Evolutionary conservation across 2,797 vertebrate species (phyloP), one percentile per base, ranked within the genome.

Genomic region (Todus mexicanus): DNA sequence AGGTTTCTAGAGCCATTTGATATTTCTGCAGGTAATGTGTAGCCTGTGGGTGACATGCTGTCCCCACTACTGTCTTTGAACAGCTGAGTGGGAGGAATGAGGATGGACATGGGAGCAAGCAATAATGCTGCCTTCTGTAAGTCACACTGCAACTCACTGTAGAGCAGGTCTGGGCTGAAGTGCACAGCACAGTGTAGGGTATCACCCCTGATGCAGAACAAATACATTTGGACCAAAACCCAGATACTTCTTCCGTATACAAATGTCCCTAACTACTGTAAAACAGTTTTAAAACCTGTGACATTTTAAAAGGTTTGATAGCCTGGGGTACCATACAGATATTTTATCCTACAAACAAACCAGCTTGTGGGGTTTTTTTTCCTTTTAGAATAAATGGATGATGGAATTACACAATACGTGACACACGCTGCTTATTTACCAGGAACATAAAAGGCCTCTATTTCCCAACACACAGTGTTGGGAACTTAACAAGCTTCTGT

Each of bases 351-450:
- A 64, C 60, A 87, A 68, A 82, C 57, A 87, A 89, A 87, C 59
- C 40, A 83, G 59, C 43, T 87, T 74, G 38, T 15, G 9, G 68
- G 87, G 80, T 94, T 94, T 75, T 89, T 66, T 64, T 61, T 25
- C 9, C 54, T 66, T 93, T 75, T 56, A 70, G 31, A 92, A 92
- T 35, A 94, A 96, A 93, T 64, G 64, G 51, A 64, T 88, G 66
- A 73, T 63, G 68, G 66, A 87, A 37, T 95, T 90, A 82, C 77
- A 90, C 80, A 92, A 90, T 89, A 65, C 60, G 61, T 83, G 75
- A 93, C 75, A 93, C 74, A 94, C 6, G 0, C 57, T 94, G 72
- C 84, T 63, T 87, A 77, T 81, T 95, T 92, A 91, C 72, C 54
- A 83, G 84, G 38, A 94, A 78, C 57, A 92, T 87, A 93, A 90